These are phyloP conservation scores for Delichon dasypus DNA, from an alignment of 2,797 vertebrate genomes.

Conservation along the genomic window DNA sequence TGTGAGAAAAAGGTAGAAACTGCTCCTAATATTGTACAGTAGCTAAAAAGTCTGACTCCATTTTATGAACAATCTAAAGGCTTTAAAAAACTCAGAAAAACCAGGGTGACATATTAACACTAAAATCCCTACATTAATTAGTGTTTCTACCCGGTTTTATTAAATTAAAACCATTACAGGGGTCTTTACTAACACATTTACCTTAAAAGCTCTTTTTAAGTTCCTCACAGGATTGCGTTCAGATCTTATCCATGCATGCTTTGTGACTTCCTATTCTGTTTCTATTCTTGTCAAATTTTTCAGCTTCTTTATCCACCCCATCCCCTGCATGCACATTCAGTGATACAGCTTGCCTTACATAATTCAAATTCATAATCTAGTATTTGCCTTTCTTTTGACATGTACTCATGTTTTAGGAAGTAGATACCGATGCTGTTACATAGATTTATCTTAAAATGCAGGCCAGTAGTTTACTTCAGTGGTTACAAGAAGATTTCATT, in stretches of 20 bases:
- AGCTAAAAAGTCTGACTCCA: too few species aligned
- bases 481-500: neutral
- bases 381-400: neutral
- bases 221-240: neutral
- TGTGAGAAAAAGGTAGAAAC: too few species aligned
- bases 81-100: too few species aligned
- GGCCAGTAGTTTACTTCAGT: neutral
- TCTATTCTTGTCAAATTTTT: slow-evolving; percentile 7
- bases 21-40: too few species aligned
- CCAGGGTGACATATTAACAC: too few species aligned
- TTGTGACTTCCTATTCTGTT: slow-evolving; percentile 1
- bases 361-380: neutral
- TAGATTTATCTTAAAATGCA: neutral
- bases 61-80: too few species aligned
- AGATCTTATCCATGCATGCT: neutral
- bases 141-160: too few species aligned
- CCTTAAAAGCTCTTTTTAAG: neutral
- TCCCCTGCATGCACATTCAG: neutral
- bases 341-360: neutral
- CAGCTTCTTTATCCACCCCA: neutral
- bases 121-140: too few species aligned
- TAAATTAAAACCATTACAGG: too few species aligned
- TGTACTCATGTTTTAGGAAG: neutral
- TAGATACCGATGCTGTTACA: neutral
- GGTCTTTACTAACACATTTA: neutral